A percentile compares a stretch with the other conserved stretches of the same genome.
phyloP scores from a whole-genome alignment of 2,113 vertebrate species.

The Tapirus terrestris region DNA sequence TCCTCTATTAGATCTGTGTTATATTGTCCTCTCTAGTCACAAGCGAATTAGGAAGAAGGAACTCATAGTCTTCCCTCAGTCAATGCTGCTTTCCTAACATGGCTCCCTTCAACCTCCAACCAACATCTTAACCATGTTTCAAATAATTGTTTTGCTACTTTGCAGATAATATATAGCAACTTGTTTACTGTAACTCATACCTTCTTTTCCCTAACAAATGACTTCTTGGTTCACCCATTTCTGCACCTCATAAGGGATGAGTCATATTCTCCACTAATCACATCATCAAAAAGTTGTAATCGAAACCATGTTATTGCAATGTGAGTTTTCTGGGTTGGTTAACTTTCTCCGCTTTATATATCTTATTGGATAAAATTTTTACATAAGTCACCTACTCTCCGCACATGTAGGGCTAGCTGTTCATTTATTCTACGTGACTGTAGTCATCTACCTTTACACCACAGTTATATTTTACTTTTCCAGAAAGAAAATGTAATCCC shows the following conservation, averaged over 20 bases:
- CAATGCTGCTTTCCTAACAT: not conserved
- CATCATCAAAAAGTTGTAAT: conserved; percentile 62
- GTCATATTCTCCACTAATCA: conserved; percentile 40
- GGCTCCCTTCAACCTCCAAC: not conserved
- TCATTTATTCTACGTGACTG: not conserved
- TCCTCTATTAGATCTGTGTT: not conserved
- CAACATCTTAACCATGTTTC: not conserved
- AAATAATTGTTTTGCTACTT: not conserved
- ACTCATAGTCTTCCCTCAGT: rapidly evolving
- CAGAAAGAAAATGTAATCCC: not conserved
- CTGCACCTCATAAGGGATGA: conserved; percentile 39
- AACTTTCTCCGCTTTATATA: conserved; percentile 18
- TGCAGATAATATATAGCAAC: not conserved
- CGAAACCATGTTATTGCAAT: conserved; percentile 34
- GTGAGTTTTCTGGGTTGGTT: conserved; percentile 1
- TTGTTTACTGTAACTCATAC: not conserved
- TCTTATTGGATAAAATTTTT: not conserved
- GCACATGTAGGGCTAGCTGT: not conserved
- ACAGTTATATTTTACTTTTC: not conserved
- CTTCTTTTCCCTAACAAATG: not conserved
- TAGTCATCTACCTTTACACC: not conserved
- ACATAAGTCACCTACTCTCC: not conserved
- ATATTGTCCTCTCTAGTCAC: not conserved
- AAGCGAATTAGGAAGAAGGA: not conserved
- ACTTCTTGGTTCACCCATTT: conserved; percentile 46